phyloP scores from a whole-genome alignment of 2,113 vertebrate genomes.

The Crotalus viridis region DNA sequence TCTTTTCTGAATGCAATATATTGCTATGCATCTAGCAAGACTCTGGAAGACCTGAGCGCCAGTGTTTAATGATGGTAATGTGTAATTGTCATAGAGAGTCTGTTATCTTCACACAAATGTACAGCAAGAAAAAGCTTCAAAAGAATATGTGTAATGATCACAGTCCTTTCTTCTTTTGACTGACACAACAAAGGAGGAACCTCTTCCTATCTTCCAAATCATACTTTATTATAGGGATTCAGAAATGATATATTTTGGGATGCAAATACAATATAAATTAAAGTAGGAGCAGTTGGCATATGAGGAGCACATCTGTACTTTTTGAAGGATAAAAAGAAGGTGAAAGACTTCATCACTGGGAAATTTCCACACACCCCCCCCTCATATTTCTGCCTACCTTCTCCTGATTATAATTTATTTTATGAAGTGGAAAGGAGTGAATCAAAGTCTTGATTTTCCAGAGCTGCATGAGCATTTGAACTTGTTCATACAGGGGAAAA shows the following conservation, averaged over 20 bases:
- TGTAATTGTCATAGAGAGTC: slow-evolving; percentile 11
- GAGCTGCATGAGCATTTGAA: neutral
- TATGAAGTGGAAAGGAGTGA: neutral
- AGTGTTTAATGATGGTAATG: slow-evolving; percentile 20
- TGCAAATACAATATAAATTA: neutral
- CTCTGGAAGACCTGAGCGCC: neutral
- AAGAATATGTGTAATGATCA: neutral
- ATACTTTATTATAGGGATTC: neutral
- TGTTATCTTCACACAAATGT: slow-evolving; percentile 20
- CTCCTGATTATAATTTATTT: neutral
- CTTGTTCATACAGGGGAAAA: neutral
- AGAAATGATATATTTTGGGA: neutral
- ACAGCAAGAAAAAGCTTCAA: neutral
- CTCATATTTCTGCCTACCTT: neutral
- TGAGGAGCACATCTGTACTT: neutral
- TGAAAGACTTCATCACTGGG: slow-evolving; percentile 3
- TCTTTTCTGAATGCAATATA: neutral
- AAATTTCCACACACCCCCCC: neutral
- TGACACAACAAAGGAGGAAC: neutral
- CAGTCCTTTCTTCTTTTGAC: neutral
- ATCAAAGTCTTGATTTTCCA: neutral
- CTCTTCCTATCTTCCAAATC: slow-evolving; percentile 6
- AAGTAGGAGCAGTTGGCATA: neutral
- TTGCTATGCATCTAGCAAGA: neutral
- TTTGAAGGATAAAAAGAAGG: neutral